A percentile compares a stretch with the other conserved stretches of the same genome.
These are phyloP conservation scores for Trematomus loennbergii DNA, from an alignment of 2,113 vertebrate genomes.

Conservation along the genomic window DNA sequence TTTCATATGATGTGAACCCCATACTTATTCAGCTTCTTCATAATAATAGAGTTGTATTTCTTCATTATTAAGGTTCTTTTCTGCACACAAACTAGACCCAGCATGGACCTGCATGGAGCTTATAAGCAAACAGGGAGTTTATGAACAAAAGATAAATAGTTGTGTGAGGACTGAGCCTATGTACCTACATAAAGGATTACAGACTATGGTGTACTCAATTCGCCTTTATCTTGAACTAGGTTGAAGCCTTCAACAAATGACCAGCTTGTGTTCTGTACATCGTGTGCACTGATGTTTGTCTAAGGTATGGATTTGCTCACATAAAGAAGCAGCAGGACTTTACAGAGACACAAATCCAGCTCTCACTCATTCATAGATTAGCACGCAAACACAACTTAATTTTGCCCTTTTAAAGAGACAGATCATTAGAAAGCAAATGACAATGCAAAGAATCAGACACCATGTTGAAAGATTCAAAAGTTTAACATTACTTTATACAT, in stretches of 20 bases:
- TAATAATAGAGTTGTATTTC: background rate
- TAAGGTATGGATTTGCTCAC: background rate
- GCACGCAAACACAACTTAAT: background rate
- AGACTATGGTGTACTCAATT: background rate
- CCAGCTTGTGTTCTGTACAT: slow-evolving; percentile 1
- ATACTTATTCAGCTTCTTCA: background rate
- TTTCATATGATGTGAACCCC: too few species aligned
- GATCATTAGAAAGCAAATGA: background rate
- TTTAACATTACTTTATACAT: too few species aligned
- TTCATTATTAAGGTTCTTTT: background rate
- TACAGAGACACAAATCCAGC: background rate
- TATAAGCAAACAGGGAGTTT: background rate
- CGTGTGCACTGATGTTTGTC: slow-evolving; percentile 11
- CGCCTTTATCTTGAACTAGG: slow-evolving; percentile 12
- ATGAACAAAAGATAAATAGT: too few species aligned
- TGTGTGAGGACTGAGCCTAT: background rate
- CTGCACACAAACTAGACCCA: slow-evolving; percentile 2
- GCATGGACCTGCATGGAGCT: background rate
- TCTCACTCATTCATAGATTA: background rate
- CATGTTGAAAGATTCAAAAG: background rate
- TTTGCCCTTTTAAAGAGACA: background rate
- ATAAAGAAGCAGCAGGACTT: background rate
- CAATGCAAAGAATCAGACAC: background rate
- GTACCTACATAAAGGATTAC: background rate
- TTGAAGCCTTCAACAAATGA: background rate